Conservation (phyloP, 2,113 vertebrate genomes). For the Ifrita kowaldi region DNA sequence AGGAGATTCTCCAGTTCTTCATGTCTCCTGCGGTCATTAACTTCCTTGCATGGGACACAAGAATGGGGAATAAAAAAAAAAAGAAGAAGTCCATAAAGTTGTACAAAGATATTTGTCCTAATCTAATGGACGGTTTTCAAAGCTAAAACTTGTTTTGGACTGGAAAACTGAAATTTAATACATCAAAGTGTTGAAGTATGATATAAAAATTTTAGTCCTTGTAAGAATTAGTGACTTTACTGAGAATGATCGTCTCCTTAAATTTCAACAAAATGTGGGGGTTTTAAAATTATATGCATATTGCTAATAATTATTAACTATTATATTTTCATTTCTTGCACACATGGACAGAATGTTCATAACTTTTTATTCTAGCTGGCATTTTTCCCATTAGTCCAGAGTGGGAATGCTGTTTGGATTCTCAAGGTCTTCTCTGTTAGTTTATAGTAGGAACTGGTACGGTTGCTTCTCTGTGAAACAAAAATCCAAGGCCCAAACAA, state of each 20-base stretch:
- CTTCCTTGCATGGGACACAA: not conserved
- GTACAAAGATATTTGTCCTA: not conserved
- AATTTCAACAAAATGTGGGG: not conserved
- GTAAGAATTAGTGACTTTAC: not conserved
- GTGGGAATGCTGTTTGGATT: not conserved
- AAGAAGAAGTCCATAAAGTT: not conserved
- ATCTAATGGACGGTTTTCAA: not conserved
- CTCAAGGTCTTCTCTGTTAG: not conserved
- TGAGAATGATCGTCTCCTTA: not conserved
- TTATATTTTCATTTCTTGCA: not conserved
- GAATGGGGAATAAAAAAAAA: not conserved
- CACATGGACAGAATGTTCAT: not conserved
- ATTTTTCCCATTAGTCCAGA: not conserved
- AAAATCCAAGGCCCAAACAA: not conserved
- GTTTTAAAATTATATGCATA: not conserved
- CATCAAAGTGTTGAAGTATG: not conserved
- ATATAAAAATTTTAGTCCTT: not conserved
- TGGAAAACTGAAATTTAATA: not conserved
- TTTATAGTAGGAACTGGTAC: not conserved
- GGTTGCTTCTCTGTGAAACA: not conserved
- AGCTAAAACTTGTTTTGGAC: not conserved
- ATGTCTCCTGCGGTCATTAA: not conserved
- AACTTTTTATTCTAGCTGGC: not conserved
- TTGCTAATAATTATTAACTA: not conserved
- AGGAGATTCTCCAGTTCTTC: not conserved